A percentile compares a stretch with the other conserved stretches of the same genome.
These are phyloP conservation scores for Hemitrygon akajei DNA, from an alignment of 2,797 vertebrate genomes.

Conservation along the genomic window DNA sequence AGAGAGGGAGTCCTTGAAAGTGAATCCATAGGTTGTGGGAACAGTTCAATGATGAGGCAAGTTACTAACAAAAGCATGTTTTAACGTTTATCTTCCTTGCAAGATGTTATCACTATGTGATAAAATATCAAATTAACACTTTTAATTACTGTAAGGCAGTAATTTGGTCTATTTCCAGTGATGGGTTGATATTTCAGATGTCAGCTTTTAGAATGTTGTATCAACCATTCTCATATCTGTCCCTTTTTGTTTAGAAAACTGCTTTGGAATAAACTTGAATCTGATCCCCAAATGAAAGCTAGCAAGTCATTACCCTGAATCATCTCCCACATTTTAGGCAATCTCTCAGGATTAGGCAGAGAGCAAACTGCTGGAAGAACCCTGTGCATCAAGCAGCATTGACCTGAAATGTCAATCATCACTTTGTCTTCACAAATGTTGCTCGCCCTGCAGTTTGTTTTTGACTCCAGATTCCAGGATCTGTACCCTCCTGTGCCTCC, in stretches of 20 bases:
- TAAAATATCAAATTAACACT: not conserved
- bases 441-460: too few relatives aligned
- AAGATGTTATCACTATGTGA: not conserved
- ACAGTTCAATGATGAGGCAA: too few relatives aligned
- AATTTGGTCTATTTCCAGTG: not conserved
- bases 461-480: too few relatives aligned
- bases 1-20: too few relatives aligned
- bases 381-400: too few relatives aligned
- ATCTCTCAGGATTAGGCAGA: too few relatives aligned
- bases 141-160: not conserved
- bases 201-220: not conserved
- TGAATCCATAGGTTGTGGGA: too few relatives aligned
- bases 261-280: not conserved
- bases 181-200: not conserved
- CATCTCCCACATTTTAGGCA: not conserved
- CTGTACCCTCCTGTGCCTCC: too few relatives aligned
- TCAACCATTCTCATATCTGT: not conserved
- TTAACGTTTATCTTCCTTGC: not conserved
- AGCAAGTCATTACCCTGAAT: not conserved
- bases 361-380: too few relatives aligned
- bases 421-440: too few relatives aligned
- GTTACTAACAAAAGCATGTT: too few relatives aligned
- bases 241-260: not conserved
- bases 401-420: too few relatives aligned
- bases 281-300: not conserved